Evolutionary conservation across 1,140 invertebrate species (phyloP), one percentile per base, ranked within the genome.

Genomic region (Atta colombica): DNA sequence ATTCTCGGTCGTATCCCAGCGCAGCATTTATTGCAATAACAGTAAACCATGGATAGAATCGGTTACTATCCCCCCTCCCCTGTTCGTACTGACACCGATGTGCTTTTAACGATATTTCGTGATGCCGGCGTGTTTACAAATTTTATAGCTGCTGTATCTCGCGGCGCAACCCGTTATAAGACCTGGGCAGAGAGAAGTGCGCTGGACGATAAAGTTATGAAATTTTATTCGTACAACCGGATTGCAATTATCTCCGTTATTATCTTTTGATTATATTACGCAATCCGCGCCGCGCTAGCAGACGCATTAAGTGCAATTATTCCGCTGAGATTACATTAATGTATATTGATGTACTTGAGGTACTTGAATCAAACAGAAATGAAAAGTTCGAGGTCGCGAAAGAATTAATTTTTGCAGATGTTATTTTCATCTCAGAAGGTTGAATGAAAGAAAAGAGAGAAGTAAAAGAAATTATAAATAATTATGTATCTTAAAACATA

Each of bases 81-180:
- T 4, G 4, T 39, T 55, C 31, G n/a, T 39, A 16, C 21, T 51
- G n/a, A 12, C 61, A 10, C 12, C 31, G 49, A 21, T 49, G 25
- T 68, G 45, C 49, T 58, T 84, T 84, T 75, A 84, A 84, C 18
- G 81, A 84, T 25, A 25, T 84, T 81, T 81, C 65, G 63, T 69
- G 77, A 81, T 81, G 77, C 45, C 51, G 51, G 7, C 31, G 63
- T 61, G 65, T 55, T 81, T 69, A 55, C 65, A 49, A 74, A 55
- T 82, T 74, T 84, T 84, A 84, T 74, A 61, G 69, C 80, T 25
- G 39, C 28, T 28, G 31, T 35, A 74, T 75, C 45, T 60, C 68
- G 2, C 69, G 39, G 66, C 28, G 28, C 60, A 51, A 75, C n/a
- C 80, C 39, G 55, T 74, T 84, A 84, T 35, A 84, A 84, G 68